A percentile compares a stretch with the other conserved stretches of the same genome.
Evolutionary conservation across 2,888 invertebrate genomes (phyloP).

Genomic region (Papilio demoleus): DNA sequence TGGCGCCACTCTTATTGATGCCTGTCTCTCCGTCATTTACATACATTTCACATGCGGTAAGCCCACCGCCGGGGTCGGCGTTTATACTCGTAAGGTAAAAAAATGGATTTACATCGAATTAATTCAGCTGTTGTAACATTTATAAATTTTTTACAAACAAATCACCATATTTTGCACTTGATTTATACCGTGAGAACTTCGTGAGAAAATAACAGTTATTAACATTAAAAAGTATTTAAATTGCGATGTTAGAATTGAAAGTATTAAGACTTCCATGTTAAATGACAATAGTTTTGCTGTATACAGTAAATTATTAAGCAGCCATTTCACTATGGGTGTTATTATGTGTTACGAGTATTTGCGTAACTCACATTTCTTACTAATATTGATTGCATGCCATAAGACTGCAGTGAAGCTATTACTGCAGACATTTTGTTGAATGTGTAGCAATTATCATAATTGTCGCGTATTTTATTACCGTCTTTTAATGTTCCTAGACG

Average conservation of each 20-base stretch:
- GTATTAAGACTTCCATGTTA: not conserved
- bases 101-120: constrained; percentile 16
- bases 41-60: not conserved
- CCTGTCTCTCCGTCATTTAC: not conserved
- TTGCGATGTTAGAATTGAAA: too few relatives aligned
- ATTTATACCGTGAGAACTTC: constrained; percentile 13
- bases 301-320: not conserved
- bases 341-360: constrained; percentile 8
- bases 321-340: not conserved
- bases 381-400: constrained; percentile 9
- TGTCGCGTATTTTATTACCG: not conserved
- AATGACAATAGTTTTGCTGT: not conserved
- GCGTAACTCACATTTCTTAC: constrained; percentile 7
- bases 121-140: constrained; percentile 16
- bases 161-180: constrained; percentile 15
- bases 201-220: too few relatives aligned
- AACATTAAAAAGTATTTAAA: not conserved
- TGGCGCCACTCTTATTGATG: not conserved
- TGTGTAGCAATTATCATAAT: constrained; percentile 20
- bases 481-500: not conserved
- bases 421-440: constrained; percentile 23
- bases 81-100: not conserved
- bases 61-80: not conserved
- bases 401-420: constrained; percentile 12
- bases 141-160: constrained; percentile 2